Percentiles rank a stretch among this genome's conserved stretches.
Conservation (phyloP, 2,113 vertebrate genomes). For the Meriones unguiculatus region DNA sequence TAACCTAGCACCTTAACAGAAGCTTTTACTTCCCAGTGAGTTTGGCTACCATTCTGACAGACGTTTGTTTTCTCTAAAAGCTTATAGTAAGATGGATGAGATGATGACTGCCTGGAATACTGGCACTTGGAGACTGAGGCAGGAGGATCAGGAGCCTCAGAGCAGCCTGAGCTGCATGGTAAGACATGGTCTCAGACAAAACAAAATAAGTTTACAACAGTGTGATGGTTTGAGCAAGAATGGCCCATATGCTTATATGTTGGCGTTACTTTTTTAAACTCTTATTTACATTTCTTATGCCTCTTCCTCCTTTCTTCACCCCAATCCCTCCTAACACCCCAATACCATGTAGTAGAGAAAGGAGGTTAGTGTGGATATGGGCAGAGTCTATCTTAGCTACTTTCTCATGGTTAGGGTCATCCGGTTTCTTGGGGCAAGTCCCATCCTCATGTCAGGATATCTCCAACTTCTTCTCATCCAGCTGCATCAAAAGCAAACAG, state of each 20-base stretch:
- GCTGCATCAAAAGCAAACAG: too few species aligned
- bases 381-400: too few species aligned
- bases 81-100: not conserved
- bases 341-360: too few species aligned
- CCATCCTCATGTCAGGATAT: too few species aligned
- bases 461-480: too few species aligned
- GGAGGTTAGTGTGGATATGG: too few species aligned
- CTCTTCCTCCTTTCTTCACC: too few species aligned
- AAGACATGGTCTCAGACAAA: not conserved
- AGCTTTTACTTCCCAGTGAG: not conserved
- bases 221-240: not conserved
- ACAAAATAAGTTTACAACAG: not conserved
- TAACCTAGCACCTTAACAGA: not conserved
- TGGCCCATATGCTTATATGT: not conserved
- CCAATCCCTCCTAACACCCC: too few species aligned
- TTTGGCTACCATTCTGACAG: not conserved
- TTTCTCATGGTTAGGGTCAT: too few species aligned
- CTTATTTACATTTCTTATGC: too few species aligned
- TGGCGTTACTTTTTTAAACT: too few species aligned
- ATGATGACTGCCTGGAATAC: not conserved
- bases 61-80: slow-evolving; percentile 12
- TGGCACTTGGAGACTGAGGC: not conserved
- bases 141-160: not conserved
- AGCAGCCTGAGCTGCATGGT: not conserved
- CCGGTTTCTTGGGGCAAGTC: too few species aligned